Evolutionary conservation across 2,888 invertebrate genomes (phyloP).

Genomic region (Rotaria macrura): DNA sequence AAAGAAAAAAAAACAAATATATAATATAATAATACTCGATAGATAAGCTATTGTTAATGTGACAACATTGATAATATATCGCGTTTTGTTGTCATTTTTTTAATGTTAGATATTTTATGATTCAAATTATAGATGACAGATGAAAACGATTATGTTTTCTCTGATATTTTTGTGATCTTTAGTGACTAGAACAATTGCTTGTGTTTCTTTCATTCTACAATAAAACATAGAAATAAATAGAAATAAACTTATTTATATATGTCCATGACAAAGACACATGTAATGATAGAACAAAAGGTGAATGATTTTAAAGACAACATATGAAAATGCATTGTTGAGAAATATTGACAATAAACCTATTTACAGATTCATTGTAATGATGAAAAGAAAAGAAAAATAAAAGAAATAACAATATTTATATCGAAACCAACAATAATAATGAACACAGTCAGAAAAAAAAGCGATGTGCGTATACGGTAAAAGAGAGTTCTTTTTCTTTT

Average conservation of each 20-base stretch:
- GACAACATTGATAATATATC: neutral
- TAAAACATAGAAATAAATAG: neutral
- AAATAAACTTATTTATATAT: neutral
- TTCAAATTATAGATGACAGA: neutral
- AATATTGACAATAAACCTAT: neutral
- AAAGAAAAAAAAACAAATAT: neutral
- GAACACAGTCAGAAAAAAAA: neutral
- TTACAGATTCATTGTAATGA: neutral
- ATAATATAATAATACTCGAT: neutral
- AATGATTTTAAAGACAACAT: neutral
- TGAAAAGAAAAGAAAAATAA: neutral
- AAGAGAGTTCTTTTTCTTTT: neutral
- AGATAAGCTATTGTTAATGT: too few relatives aligned
- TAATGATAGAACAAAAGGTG: neutral
- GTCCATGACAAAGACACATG: neutral
- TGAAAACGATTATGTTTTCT: neutral
- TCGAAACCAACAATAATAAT: neutral
- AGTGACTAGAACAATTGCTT: neutral
- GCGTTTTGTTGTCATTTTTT: neutral
- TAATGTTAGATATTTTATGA: neutral
- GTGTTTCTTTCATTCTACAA: neutral
- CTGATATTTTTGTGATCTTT: neutral
- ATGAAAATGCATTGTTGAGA: neutral
- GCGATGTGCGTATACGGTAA: neutral
- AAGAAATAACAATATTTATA: neutral